Conservation (phyloP, 2,113 vertebrate species). For the Proteles cristata region DNA sequence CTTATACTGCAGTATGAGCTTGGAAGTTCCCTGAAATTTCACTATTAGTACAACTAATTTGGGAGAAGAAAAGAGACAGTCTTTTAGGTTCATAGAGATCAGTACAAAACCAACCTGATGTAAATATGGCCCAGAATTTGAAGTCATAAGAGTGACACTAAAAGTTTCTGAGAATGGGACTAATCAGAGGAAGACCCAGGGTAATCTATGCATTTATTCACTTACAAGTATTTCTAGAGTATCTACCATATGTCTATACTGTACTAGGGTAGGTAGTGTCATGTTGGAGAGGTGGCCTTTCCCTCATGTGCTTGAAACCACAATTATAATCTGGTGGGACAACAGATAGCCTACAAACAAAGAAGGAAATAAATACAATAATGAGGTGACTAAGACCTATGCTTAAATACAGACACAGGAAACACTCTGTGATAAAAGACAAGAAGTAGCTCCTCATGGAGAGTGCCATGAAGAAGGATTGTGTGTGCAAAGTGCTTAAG, state of each 20-base stretch:
- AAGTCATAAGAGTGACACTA: not conserved
- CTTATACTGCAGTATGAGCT: not conserved
- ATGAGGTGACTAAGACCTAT: not conserved
- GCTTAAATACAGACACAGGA: not conserved
- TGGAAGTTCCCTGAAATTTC: not conserved
- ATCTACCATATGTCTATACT: not conserved
- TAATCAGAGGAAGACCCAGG: not conserved
- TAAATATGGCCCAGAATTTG: not conserved
- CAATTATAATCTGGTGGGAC: not conserved
- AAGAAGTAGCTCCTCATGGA: not conserved
- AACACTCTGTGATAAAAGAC: not conserved
- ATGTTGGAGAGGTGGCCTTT: not conserved
- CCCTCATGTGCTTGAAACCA: no score
- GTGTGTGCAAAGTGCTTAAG: not conserved
- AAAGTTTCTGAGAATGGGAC: not conserved
- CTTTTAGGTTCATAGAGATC: not conserved
- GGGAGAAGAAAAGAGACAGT: not conserved
- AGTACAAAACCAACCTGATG: not conserved
- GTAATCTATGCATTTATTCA: not conserved
- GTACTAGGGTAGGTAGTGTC: not conserved
- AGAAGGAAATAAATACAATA: not conserved
- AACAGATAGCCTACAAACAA: not conserved
- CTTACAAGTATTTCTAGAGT: not conserved
- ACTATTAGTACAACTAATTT: not conserved
- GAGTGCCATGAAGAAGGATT: not conserved